Evolutionary conservation across 2,888 invertebrate species (phyloP).

Genomic region (Spatulosminthurus flaviceps): DNA sequence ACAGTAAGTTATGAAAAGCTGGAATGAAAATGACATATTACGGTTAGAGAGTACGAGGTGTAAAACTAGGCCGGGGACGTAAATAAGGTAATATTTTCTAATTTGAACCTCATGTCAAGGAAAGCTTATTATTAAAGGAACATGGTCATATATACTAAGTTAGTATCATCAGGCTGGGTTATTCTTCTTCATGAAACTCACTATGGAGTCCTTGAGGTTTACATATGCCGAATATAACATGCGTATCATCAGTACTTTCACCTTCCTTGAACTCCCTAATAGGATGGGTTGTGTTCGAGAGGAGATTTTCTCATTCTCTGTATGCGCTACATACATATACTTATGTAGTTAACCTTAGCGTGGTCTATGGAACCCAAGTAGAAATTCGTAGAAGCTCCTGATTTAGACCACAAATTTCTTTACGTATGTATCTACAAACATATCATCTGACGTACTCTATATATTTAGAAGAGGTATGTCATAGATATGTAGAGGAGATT

Average conservation of each 20-base stretch:
- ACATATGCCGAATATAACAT: too few species aligned
- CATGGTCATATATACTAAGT: background rate
- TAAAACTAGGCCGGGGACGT: conserved; percentile 20
- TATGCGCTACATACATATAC: too few species aligned
- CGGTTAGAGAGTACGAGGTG: background rate
- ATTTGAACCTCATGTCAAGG: conserved; percentile 25
- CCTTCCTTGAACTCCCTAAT: too few species aligned
- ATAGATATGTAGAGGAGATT: background rate
- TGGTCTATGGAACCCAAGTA: background rate
- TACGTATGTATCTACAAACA: background rate
- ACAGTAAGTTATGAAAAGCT: background rate
- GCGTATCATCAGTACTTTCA: too few species aligned
- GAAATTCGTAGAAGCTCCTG: background rate
- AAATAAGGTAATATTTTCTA: conserved; percentile 42
- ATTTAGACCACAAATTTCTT: background rate
- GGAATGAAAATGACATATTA: conserved; percentile 26
- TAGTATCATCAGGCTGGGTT: too few species aligned
- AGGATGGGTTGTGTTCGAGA: too few species aligned
- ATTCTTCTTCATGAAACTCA: too few species aligned
- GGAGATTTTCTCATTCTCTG: too few species aligned
- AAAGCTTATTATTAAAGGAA: conserved; percentile 8
- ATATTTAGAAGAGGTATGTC: too few species aligned
- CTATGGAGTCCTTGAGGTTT: too few species aligned
- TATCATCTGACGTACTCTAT: too few species aligned
- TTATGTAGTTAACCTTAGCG: too few species aligned